phyloP scores from a whole-genome alignment of 2,113 vertebrate species.

The Sterna hirundo region DNA sequence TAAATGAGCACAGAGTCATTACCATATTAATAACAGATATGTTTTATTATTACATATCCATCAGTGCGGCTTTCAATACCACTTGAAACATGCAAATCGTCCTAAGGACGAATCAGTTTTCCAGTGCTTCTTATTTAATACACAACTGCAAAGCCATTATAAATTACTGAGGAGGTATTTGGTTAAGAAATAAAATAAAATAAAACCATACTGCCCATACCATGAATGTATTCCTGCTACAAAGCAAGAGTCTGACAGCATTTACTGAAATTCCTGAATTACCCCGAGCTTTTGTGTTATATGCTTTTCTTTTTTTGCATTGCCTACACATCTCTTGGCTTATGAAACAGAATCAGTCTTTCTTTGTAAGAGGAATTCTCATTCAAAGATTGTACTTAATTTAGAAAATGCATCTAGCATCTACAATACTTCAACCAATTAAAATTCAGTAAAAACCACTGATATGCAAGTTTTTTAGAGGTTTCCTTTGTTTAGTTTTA shows the following conservation, averaged over 20 bases:
- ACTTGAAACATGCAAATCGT: constrained; percentile 94
- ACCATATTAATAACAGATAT: constrained; percentile 95
- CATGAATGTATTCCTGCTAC: constrained; percentile 72
- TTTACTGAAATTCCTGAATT: constrained; percentile 74
- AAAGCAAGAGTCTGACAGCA: constrained; percentile 73
- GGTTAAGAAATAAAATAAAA: constrained; percentile 84
- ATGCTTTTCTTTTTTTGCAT: constrained; percentile 15
- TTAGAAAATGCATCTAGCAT: constrained; percentile 76
- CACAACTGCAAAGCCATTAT: constrained; percentile 90
- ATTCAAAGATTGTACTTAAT: constrained; percentile 81
- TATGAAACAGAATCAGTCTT: constrained; percentile 65
- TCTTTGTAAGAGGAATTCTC: constrained; percentile 76
- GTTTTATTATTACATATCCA: constrained; percentile 99
- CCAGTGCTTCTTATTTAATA: constrained; percentile 97
- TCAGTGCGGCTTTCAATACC: constrained; percentile 96
- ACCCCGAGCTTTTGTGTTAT: constrained; percentile 50
- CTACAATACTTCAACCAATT: constrained; percentile 72
- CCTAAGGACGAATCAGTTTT: constrained; percentile 92
- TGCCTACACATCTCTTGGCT: constrained; percentile 57
- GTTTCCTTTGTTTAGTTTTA: constrained; percentile 56
- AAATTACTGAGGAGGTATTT: constrained; percentile 94
- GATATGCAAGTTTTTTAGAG: constrained; percentile 67
- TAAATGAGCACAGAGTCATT: constrained; percentile 82
- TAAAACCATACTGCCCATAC: constrained; percentile 79
- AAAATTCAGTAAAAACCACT: constrained; percentile 77